Evolutionary conservation across 1,140 invertebrate genomes (phyloP), one percentile per base, ranked within the genome.

Genomic region (Papilio dardanus): DNA sequence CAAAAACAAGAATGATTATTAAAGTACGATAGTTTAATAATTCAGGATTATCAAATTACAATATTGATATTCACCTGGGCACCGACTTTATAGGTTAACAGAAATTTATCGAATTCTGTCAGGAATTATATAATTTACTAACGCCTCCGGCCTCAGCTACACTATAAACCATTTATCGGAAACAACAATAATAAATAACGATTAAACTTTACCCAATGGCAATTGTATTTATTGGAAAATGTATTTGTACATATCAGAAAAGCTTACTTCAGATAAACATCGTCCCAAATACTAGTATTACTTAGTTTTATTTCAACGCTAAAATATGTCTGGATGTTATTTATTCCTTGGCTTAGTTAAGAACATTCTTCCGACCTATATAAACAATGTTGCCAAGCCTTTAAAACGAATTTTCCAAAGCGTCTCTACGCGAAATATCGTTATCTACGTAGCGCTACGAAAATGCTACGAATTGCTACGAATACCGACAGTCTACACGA

Each of bases 391-490:
- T 8, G 6, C 50, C 50, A 58, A 28, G 54, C n/a, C 54, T 58
- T 58, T 58, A 28, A 28, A 58, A 30, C 54, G 54, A 58, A 58
- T 58, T 58, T 58, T 28, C 54, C 14, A 58, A 14, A 58, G 24
- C 10, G 24, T 30, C 28, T 14, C 24, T 14, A 58, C 21, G 4
- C 10, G 3, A 58, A 58, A 28, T 58, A 58, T 24, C 1, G 21
- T 58, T 58, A 58, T 28, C 21, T 58, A 21, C 24, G 1, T 28
- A 28, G 54, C 54, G 24, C 54, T 58, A 58, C 54, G 54, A 28
- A 58, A 58, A 58, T 30, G 10, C 54, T 58, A 54, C 46, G 46
- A 50, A 21, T 50, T 8, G 46, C 46, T 50, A 54, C 54, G 54
- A 30, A 58, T 28, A 24, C 28, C 21, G 24, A 16, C 14, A n/a